These are phyloP conservation scores for Ferrisia virgata DNA, from an alignment of 2,888 invertebrate genomes.

Conservation along the genomic window DNA sequence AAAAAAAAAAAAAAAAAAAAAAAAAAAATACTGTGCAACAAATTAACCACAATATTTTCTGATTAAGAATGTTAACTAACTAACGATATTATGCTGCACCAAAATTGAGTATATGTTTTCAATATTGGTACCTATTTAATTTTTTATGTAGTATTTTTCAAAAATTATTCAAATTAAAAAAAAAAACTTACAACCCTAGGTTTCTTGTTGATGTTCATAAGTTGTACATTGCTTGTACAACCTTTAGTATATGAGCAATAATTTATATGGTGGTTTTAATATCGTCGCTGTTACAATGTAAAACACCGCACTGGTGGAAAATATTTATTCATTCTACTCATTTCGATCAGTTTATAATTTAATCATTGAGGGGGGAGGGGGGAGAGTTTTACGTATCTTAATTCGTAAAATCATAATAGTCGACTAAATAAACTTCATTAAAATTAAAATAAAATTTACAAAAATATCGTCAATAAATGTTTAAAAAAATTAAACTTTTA, in stretches of 20 bases:
- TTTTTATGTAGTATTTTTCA: too few relatives aligned
- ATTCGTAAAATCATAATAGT: constrained; percentile 22
- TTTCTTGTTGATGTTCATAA: neutral
- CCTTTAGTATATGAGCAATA: neutral
- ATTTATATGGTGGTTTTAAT: neutral
- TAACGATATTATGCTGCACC: too few relatives aligned
- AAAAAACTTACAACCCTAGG: neutral
- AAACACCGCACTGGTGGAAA: neutral
- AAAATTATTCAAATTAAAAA: neutral
- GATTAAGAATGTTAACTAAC: too few relatives aligned
- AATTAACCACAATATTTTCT: too few relatives aligned
- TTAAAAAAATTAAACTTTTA: constrained; percentile 26
- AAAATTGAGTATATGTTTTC: too few relatives aligned
- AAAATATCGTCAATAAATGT: constrained; percentile 42
- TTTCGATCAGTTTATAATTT: constrained; percentile 20
- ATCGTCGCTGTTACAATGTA: neutral
- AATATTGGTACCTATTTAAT: too few relatives aligned
- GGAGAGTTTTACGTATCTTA: constrained; percentile 15
- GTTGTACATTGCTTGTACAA: neutral
- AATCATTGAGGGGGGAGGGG: neutral
- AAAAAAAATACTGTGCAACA: too few relatives aligned
- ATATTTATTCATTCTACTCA: neutral
- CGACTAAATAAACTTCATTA: constrained; percentile 35
- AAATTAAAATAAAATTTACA: constrained; percentile 42
- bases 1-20: neutral